Conservation (phyloP, 2,888 invertebrate genomes). For the Smittia aterrima region DNA sequence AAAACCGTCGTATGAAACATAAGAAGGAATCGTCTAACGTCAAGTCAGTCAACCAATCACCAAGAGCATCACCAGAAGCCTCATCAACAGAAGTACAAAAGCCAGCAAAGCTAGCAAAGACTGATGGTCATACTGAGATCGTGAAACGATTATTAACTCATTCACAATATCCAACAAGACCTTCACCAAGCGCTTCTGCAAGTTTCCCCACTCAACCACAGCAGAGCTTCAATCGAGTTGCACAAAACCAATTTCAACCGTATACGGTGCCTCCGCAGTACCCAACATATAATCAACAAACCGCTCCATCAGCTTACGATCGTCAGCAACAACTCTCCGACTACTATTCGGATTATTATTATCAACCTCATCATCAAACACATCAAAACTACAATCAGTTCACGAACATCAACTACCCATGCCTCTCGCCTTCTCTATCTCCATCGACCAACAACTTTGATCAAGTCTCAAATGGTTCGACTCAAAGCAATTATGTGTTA, state of each 20-base stretch:
- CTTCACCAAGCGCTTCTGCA: neutral
- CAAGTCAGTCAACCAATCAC: conserved; percentile 78
- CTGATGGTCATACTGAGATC: conserved; percentile 43
- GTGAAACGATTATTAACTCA: conserved; percentile 43
- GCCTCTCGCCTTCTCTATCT: conserved; percentile 11
- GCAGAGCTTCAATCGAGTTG: no score
- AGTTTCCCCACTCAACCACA: no score
- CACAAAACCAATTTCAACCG: no score
- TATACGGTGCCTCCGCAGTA: no score
- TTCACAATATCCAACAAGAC: conserved; percentile 42
- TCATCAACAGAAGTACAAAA: neutral
- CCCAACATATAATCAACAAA: no score
- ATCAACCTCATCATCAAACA: neutral
- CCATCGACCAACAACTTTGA: neutral
- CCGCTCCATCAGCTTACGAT: no score
- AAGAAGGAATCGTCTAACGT: conserved; percentile 75
- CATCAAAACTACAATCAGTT: neutral
- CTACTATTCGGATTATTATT: no score
- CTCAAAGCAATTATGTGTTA: neutral
- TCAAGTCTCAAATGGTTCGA: conserved; percentile 34
- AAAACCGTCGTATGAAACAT: conserved; percentile 82
- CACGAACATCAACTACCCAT: neutral
- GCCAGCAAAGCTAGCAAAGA: neutral
- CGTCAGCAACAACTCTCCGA: no score
- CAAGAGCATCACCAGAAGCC: neutral